These are phyloP conservation scores for Pecten maximus DNA, from an alignment of 2,888 invertebrate genomes.

Conservation along the genomic window DNA sequence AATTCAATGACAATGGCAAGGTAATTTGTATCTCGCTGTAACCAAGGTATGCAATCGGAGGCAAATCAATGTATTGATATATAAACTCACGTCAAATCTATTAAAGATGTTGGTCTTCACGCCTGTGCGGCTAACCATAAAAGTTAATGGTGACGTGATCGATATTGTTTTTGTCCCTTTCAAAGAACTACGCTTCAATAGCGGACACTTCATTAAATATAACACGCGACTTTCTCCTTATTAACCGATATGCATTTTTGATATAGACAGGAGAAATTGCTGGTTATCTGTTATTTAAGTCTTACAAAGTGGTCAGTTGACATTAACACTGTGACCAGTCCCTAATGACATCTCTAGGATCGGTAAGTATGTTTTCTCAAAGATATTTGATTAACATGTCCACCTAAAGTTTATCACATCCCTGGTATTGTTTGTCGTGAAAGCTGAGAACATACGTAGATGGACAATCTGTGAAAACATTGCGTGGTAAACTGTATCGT, in stretches of 20 bases:
- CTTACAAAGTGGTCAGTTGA: neutral
- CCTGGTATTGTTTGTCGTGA: neutral
- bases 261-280: too few relatives aligned
- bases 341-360: neutral
- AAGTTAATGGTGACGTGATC: neutral
- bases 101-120: neutral
- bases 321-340: neutral
- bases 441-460: too few relatives aligned
- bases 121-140: neutral
- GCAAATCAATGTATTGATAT: too few relatives aligned
- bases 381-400: neutral
- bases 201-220: neutral
- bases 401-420: too few relatives aligned
- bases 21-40: too few relatives aligned
- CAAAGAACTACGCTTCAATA: neutral
- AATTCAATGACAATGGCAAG: too few relatives aligned
- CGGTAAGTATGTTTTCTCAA: neutral
- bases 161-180: neutral
- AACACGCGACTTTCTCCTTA: neutral
- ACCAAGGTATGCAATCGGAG: too few relatives aligned
- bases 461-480: too few relatives aligned
- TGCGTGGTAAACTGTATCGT: too few relatives aligned
- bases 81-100: too few relatives aligned
- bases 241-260: neutral
- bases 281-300: too few relatives aligned